phyloP scores from a whole-genome alignment of 2,797 vertebrate genomes.

The Aythya fuligula region DNA sequence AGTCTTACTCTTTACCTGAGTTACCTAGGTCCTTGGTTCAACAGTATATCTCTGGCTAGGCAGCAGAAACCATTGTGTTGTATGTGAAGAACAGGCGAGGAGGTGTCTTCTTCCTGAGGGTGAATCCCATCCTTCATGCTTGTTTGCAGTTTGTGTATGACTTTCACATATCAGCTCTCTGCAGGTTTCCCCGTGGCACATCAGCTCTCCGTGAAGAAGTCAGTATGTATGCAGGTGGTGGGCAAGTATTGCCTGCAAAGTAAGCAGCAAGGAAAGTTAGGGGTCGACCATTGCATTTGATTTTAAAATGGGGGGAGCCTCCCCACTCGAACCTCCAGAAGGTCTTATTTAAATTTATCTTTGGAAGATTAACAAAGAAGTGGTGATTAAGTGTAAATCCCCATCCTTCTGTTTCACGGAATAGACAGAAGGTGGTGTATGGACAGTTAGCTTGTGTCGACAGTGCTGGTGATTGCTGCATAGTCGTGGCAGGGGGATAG shows the following conservation, averaged over 20 bases:
- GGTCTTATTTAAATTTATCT: neutral
- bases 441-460: neutral
- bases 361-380: neutral
- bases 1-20: neutral
- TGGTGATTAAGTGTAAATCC: neutral
- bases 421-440: neutral
- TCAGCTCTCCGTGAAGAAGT: neutral
- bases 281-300: neutral
- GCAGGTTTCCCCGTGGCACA: neutral
- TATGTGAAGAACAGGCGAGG: neutral
- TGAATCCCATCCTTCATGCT: neutral
- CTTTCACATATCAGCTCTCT: neutral
- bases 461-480: neutral
- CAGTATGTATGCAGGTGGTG: rapidly evolving
- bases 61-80: neutral
- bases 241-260: neutral
- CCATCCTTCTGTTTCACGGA: neutral
- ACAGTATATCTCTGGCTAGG: neutral
- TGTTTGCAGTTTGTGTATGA: neutral
- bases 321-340: neutral
- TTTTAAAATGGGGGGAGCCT: neutral
- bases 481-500: neutral
- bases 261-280: neutral
- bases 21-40: neutral
- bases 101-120: neutral